Conservation (phyloP, 1,140 invertebrate species). For the Orchesella cincta region DNA sequence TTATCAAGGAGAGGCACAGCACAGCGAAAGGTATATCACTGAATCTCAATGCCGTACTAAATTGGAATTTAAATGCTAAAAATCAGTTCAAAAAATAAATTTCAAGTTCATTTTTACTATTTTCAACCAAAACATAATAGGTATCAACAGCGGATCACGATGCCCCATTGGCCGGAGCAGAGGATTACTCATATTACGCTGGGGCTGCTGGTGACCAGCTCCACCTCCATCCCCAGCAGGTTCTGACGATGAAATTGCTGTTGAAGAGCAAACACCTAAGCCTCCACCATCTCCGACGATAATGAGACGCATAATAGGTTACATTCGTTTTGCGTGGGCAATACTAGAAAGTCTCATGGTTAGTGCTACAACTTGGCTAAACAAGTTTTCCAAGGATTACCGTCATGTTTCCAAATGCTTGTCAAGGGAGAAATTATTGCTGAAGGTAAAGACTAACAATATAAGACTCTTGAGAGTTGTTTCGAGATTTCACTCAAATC, state of each 20-base stretch:
- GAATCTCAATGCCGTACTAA: no score
- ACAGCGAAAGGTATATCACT: neutral
- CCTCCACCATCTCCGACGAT: slow-evolving; percentile 37
- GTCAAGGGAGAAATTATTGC: slow-evolving; percentile 69
- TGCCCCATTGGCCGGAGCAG: slow-evolving; percentile 24
- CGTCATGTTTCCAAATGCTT: slow-evolving; percentile 79
- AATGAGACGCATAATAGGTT: slow-evolving; percentile 51
- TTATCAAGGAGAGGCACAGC: slow-evolving; percentile 36
- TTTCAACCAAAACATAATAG: neutral
- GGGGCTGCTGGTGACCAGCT: slow-evolving; percentile 29
- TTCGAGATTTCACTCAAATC: neutral
- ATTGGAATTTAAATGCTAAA: neutral
- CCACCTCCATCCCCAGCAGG: slow-evolving; percentile 25
- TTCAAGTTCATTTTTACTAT: no score
- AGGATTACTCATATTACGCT: slow-evolving; percentile 36
- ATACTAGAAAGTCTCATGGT: slow-evolving; percentile 81
- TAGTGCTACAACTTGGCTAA: slow-evolving; percentile 81
- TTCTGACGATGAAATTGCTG: neutral
- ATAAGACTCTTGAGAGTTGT: neutral
- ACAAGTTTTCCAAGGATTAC: slow-evolving; percentile 88
- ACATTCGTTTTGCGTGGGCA: slow-evolving; percentile 65
- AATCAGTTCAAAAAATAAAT: no score
- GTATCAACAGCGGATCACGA: slow-evolving; percentile 22
- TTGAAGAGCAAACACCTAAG: neutral
- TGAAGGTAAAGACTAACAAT: slow-evolving; percentile 69